A percentile compares a stretch with the other conserved stretches of the same genome.
phyloP scores from a whole-genome alignment of 2,113 vertebrate genomes.

The Guaruba guarouba region DNA sequence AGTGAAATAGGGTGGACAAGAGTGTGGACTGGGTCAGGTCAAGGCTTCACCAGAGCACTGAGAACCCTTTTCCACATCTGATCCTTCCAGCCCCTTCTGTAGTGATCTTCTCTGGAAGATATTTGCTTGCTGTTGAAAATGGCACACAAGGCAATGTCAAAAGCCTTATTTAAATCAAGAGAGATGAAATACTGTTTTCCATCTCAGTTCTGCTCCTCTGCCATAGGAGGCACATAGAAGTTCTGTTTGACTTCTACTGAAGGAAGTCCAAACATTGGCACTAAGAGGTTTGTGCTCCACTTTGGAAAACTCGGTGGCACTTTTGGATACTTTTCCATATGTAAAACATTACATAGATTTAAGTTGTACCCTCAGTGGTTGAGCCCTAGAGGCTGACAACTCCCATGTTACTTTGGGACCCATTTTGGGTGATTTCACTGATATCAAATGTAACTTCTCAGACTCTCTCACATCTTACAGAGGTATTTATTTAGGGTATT shows the following conservation, averaged over 20 bases:
- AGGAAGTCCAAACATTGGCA: background rate
- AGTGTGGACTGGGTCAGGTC: background rate
- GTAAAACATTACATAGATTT: background rate
- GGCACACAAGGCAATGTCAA: background rate
- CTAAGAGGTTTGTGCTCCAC: background rate
- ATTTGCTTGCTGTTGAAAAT: background rate
- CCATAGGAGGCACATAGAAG: background rate
- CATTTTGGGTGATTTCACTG: background rate
- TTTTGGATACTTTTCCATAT: background rate
- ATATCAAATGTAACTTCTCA: background rate
- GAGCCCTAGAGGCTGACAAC: background rate
- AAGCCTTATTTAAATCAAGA: background rate
- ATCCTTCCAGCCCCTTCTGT: background rate
- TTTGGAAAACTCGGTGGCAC: background rate
- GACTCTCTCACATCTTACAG: background rate
- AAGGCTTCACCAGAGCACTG: background rate
- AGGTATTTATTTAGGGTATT: background rate
- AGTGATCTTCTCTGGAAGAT: background rate
- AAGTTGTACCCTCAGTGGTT: background rate
- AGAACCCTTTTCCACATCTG: background rate
- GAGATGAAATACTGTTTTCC: background rate
- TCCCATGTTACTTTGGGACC: background rate
- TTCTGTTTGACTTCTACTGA: background rate
- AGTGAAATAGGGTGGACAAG: background rate
- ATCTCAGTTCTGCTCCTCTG: background rate